phyloP scores from a whole-genome alignment of 2,888 invertebrate species.

The Tenthredo scrophulariae region DNA sequence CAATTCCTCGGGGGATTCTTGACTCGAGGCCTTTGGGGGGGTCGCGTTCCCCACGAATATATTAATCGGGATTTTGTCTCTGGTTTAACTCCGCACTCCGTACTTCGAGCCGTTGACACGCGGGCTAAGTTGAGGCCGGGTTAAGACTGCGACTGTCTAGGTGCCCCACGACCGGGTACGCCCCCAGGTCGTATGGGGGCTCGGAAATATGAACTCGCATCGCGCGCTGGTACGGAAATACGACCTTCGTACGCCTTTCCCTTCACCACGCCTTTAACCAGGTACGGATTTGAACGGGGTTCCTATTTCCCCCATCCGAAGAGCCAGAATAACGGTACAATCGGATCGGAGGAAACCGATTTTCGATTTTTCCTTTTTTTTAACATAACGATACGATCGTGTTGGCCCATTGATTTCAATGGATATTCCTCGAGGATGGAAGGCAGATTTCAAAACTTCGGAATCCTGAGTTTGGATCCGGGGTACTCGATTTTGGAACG shows the following conservation, averaged over 20 bases:
- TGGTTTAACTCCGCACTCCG: not conserved
- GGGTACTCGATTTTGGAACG: not conserved
- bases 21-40: not conserved
- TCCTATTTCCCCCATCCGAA: not conserved
- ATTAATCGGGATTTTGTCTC: not conserved
- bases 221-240: constrained; percentile 22
- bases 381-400: not conserved
- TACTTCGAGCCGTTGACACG: constrained; percentile 40
- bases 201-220: not conserved
- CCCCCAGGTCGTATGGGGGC: constrained; percentile 30
- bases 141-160: constrained; percentile 48
- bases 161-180: constrained; percentile 29
- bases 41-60: constrained; percentile 1
- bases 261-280: constrained; percentile 18
- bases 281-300: not conserved
- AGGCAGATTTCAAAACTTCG: not conserved
- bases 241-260: constrained; percentile 19
- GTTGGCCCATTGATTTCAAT: not conserved
- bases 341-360: not conserved
- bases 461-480: not conserved
- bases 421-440: not conserved
- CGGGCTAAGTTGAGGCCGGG: constrained; percentile 50
- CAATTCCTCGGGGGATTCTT: not conserved
- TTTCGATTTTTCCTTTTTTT: not conserved
- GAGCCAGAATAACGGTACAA: not conserved